Evolutionary conservation across 2,113 vertebrate genomes (phyloP).

Genomic region (Astur gentilis): DNA sequence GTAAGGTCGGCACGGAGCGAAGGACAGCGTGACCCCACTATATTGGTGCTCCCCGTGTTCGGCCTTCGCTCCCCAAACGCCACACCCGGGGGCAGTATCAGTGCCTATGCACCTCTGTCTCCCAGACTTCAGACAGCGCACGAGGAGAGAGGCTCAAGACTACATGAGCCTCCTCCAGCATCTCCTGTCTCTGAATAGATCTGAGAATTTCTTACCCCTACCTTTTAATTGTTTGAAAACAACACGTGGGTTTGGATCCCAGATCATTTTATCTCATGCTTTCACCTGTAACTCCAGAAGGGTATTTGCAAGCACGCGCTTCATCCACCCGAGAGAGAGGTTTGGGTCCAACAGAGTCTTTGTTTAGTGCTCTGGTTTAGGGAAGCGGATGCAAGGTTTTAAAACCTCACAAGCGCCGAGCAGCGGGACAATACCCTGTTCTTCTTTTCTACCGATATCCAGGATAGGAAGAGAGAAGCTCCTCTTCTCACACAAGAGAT

Average conservation of each 20-base stretch:
- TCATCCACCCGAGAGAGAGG: neutral
- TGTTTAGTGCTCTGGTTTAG: neutral
- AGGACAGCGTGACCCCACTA: rapidly evolving
- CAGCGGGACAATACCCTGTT: neutral
- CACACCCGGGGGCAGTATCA: too few species aligned
- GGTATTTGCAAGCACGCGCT: neutral
- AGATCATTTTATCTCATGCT: neutral
- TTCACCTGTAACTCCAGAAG: neutral
- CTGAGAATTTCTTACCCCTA: neutral
- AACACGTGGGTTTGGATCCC: neutral
- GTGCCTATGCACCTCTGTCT: neutral
- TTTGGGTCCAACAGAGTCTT: neutral
- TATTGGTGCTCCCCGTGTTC: neutral
- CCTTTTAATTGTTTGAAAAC: neutral
- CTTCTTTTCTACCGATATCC: neutral
- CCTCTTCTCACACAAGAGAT: neutral
- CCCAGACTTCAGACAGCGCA: neutral
- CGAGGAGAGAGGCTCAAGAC: neutral
- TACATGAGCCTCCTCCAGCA: neutral
- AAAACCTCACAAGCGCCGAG: neutral
- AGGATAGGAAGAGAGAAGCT: neutral
- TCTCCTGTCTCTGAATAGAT: neutral
- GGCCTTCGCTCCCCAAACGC: neutral
- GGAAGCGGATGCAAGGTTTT: neutral
- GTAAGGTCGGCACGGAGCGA: neutral